These are phyloP conservation scores for Patella caerulea DNA, from an alignment of 2,888 invertebrate species.

Conservation along the genomic window DNA sequence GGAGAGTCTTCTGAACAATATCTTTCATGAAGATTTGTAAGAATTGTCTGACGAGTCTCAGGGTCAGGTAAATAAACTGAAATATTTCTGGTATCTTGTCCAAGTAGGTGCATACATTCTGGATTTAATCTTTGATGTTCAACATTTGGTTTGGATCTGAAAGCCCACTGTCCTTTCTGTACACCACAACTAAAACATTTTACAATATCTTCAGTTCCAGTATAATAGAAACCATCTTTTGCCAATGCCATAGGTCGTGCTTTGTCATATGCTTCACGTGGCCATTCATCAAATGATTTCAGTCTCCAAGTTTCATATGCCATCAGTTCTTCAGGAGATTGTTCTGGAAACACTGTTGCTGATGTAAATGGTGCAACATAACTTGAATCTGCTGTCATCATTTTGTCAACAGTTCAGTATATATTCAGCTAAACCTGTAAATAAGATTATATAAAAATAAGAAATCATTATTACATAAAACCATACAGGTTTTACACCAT, in stretches of 20 bases:
- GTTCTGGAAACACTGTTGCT: no score
- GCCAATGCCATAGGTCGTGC: constrained; percentile 17
- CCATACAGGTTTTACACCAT: no score
- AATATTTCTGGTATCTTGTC: background rate
- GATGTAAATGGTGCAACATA: no score
- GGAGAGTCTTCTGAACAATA: constrained; percentile 10
- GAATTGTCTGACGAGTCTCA: background rate
- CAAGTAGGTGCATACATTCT: background rate
- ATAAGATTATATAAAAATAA: no score
- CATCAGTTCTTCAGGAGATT: background rate
- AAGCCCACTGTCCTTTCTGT: constrained; percentile 11
- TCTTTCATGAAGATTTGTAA: background rate
- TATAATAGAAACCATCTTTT: constrained; percentile 17
- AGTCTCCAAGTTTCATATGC: constrained; percentile 15
- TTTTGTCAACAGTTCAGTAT: no score
- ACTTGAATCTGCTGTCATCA: no score
- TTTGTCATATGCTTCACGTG: background rate
- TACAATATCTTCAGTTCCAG: constrained; percentile 12
- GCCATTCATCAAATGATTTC: constrained; percentile 14
- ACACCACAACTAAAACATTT: constrained; percentile 16
- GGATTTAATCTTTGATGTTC: constrained; percentile 13
- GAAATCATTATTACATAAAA: no score
- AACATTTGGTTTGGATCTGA: constrained; percentile 5
- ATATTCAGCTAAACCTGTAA: no score
- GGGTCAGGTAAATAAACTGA: constrained; percentile 8